Percentiles rank a stretch among this genome's conserved stretches.
Conservation (phyloP, 2,888 invertebrate species). For the Slavum lentiscoides region DNA sequence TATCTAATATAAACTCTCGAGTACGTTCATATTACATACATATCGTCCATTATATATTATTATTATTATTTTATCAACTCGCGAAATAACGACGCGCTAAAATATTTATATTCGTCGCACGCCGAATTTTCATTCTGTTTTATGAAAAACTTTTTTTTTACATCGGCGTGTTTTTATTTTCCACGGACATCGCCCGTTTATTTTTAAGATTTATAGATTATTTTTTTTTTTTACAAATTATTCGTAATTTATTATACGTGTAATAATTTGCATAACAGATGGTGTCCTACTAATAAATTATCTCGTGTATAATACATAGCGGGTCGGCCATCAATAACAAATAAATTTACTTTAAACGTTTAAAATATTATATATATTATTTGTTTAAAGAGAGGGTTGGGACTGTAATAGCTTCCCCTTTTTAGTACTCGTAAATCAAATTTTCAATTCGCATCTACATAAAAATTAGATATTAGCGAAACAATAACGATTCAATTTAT, state of each 20-base stretch:
- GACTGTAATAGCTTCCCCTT: neutral
- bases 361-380: neutral
- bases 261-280: constrained; percentile 47
- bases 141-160: neutral
- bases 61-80: no score
- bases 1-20: no score
- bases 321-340: constrained; percentile 12
- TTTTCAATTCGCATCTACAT: constrained; percentile 19
- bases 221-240: constrained; percentile 16
- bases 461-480: constrained; percentile 7
- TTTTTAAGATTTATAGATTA: constrained; percentile 42
- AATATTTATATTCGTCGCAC: neutral
- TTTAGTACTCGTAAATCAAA: constrained; percentile 36
- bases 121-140: constrained; percentile 22
- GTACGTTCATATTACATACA: no score
- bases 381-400: constrained; percentile 32
- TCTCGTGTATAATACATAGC: neutral
- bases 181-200: constrained; percentile 20
- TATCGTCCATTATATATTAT: no score
- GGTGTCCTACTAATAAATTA: constrained; percentile 38
- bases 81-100: no score
- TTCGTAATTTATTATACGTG: neutral
- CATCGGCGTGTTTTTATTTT: neutral
- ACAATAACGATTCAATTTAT: no score
- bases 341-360: constrained; percentile 42